Evolutionary conservation across 1,140 invertebrate genomes (phyloP), one percentile per base, ranked within the genome.

Genomic region (Drosophila eugracilis): DNA sequence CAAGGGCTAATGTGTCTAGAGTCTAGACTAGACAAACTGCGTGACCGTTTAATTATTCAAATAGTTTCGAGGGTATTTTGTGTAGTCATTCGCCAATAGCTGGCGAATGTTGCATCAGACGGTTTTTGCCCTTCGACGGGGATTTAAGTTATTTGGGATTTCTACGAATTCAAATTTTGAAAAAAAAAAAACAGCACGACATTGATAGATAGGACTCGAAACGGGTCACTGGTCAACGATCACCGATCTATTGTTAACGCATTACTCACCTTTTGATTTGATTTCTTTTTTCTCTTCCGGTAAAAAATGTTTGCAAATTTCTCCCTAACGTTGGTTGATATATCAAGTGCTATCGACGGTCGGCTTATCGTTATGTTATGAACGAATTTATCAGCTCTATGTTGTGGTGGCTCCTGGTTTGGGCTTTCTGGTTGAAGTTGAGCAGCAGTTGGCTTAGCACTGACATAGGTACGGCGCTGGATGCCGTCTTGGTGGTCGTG

Each of bases 261-360:
- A 10, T 36, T 39, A 30, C 83, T 86, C 71, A 88, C 83, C 84
- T 83, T 59, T 88, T 88, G 75, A 78, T 83, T 88, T 88, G 66
- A 78, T 88, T 88, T 88, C 83, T 88, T 88, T 88, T 88, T 88
- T 83, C 71, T 89, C 83, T 88, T 88, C 84, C 83, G 83, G 83
- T 86, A 88, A 86, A 88, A 84, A 88, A 88, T 88, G 78, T 83
- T 88, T 88, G 84, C 78, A 49, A 83, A 75, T 89, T 83, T 88
- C 75, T 75, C 60, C 65, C 75, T 76, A 76, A 85, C 72, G 71
- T 62, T 63, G 52, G 47, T 52, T 42, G 54, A 32, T 66, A 70
- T 42, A 48, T 49, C 26, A 54, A 24, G 24, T 49, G 58, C 36
- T 42, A 47, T 69, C 45, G 50, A 22, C 42, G 50, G 49, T 28